Evolutionary conservation across 2,113 vertebrate genomes (phyloP).

Genomic region (Rhinolophus sinicus): DNA sequence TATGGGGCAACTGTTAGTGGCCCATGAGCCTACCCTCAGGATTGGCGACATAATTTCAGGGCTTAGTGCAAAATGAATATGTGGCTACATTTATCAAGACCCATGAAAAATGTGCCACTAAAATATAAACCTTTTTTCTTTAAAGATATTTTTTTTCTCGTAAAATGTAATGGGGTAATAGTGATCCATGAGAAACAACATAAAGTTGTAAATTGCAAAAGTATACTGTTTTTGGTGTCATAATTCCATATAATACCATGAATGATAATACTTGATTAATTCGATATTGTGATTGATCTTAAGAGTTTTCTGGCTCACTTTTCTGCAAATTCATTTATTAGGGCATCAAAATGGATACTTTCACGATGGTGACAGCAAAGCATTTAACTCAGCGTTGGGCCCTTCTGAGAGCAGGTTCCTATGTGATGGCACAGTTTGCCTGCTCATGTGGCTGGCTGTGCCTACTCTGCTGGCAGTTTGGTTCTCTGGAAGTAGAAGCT

Average conservation of each 20-base stretch:
- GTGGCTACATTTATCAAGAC: not conserved
- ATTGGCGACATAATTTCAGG: not conserved
- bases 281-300: too few relatives aligned
- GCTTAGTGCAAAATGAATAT: not conserved
- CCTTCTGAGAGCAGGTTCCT: too few relatives aligned
- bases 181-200: not conserved
- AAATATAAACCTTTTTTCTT: not conserved
- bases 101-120: not conserved
- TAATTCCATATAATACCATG: too few relatives aligned
- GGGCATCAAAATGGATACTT: too few relatives aligned
- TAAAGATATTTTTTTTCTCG: not conserved
- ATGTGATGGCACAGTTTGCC: not conserved
- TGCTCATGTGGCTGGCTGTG: not conserved
- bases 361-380: too few relatives aligned
- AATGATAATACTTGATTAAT: too few relatives aligned
- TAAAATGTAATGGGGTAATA: not conserved
- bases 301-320: too few relatives aligned
- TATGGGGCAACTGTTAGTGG: not conserved
- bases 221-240: too few relatives aligned
- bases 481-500: not conserved
- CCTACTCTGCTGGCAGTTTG: not conserved
- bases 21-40: fast-evolving
- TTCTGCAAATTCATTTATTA: too few relatives aligned
- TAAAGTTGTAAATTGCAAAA: too few relatives aligned
- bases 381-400: too few relatives aligned